These are phyloP conservation scores for Trichopoda pennipes DNA, from an alignment of 2,888 invertebrate genomes.

Conservation along the genomic window DNA sequence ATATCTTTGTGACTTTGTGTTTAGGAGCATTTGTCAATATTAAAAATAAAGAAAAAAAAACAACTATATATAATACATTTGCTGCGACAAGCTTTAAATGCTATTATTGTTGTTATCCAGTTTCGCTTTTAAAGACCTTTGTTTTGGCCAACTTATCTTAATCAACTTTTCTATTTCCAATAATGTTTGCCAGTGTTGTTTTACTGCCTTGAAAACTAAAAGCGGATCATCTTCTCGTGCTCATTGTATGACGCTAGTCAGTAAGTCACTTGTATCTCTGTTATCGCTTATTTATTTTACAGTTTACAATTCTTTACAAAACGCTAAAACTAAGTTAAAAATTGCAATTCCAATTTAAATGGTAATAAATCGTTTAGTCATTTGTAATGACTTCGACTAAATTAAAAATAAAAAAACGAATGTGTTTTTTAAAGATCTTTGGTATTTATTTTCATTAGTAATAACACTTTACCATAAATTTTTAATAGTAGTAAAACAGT, in stretches of 20 bases:
- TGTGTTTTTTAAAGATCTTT: neutral
- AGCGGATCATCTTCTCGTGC: slow-evolving; percentile 44
- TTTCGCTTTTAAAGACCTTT: slow-evolving; percentile 31
- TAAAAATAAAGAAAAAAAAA: slow-evolving; percentile 53
- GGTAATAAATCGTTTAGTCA: slow-evolving; percentile 54
- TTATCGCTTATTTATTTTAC: slow-evolving; percentile 62
- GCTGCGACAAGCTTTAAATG: slow-evolving; percentile 1
- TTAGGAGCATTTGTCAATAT: slow-evolving; percentile 60
- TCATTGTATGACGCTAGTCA: slow-evolving; percentile 11
- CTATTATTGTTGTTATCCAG: neutral
- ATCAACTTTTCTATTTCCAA: neutral
- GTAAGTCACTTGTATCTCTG: slow-evolving; percentile 39
- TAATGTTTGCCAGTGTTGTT: neutral
- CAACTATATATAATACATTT: slow-evolving; percentile 42
- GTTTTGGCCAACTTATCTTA: slow-evolving; percentile 29
- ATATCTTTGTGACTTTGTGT: slow-evolving; percentile 17
- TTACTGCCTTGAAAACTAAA: slow-evolving; percentile 5
- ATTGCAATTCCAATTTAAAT: slow-evolving; percentile 57
- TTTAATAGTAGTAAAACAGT: slow-evolving; percentile 6
- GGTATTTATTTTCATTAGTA: slow-evolving; percentile 10
- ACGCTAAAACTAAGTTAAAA: slow-evolving; percentile 19
- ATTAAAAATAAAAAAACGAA: slow-evolving; percentile 12
- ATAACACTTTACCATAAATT: neutral
- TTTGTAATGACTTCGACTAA: slow-evolving; percentile 48
- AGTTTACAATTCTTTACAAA: slow-evolving; percentile 62